Evolutionary conservation across 2,113 vertebrate species (phyloP).

Genomic region (Mellivora capensis): DNA sequence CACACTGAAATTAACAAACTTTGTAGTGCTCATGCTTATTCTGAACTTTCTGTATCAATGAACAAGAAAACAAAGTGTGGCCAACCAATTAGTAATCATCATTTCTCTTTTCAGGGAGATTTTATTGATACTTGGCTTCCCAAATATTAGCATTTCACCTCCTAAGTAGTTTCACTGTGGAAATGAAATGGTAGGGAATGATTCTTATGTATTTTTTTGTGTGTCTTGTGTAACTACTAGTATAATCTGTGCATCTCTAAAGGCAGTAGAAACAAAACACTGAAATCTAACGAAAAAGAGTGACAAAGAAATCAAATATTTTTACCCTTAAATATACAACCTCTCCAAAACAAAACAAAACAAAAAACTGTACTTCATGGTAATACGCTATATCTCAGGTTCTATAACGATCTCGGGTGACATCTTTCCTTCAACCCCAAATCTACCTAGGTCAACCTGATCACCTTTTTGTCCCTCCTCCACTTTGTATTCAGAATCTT

Average conservation of each 20-base stretch:
- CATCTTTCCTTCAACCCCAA: background rate
- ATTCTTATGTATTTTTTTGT: background rate
- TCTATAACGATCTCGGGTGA: background rate
- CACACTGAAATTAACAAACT: background rate
- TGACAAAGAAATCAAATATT: background rate
- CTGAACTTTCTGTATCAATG: background rate
- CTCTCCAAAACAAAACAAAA: background rate
- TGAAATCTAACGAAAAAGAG: slow-evolving; percentile 21
- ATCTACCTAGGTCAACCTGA: background rate
- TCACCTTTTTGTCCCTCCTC: background rate
- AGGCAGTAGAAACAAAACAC: background rate
- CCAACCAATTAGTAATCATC: background rate
- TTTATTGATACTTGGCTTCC: background rate
- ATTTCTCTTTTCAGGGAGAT: background rate
- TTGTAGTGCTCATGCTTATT: background rate
- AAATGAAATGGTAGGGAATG: background rate
- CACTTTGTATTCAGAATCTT: background rate
- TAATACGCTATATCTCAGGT: background rate
- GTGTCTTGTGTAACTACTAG: background rate
- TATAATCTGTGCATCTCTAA: slow-evolving; percentile 1
- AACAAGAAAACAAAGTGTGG: slow-evolving; percentile 23
- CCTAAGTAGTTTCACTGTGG: background rate
- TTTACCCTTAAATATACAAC: background rate
- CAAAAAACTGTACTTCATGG: background rate
- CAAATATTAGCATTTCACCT: background rate